Evolutionary conservation across 2,888 invertebrate species (phyloP).

Genomic region (Rhagophthalmus giganteus): DNA sequence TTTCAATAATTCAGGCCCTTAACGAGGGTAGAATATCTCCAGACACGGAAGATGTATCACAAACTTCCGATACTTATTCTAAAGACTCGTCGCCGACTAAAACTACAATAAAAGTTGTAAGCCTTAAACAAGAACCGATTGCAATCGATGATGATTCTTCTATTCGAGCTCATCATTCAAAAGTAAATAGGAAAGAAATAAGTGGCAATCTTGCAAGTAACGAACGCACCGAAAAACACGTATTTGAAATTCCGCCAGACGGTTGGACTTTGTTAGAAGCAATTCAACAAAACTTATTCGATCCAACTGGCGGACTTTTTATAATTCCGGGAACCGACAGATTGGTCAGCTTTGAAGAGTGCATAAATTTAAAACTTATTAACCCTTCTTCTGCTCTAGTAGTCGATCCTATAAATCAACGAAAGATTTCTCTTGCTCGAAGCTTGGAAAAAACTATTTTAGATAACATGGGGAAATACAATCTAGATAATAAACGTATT

Average conservation of each 20-base stretch:
- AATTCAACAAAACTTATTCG: conserved; percentile 78
- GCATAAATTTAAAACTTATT: conserved; percentile 82
- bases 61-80: conserved; percentile 37
- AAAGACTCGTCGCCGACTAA: conserved; percentile 17
- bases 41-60: conserved; percentile 53
- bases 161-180: too few relatives aligned
- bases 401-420: conserved; percentile 73
- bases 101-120: conserved; percentile 37
- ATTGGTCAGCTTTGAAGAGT: conserved; percentile 82
- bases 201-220: conserved; percentile 6
- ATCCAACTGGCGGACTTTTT: conserved; percentile 81
- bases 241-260: conserved; percentile 77
- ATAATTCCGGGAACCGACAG: conserved; percentile 86
- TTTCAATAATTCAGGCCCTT: conserved; percentile 77
- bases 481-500: conserved; percentile 59
- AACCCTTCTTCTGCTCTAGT: conserved; percentile 82
- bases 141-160: conserved; percentile 20
- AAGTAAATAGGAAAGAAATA: neutral
- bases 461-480: conserved; percentile 78
- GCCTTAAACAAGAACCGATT: conserved; percentile 29
- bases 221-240: conserved; percentile 63
- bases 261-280: conserved; percentile 86
- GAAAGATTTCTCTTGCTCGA: conserved; percentile 67
- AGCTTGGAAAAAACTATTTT: conserved; percentile 80
- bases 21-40: conserved; percentile 72